These are phyloP conservation scores for Morone chrysops DNA, from an alignment of 2,113 vertebrate genomes.

Conservation along the genomic window DNA sequence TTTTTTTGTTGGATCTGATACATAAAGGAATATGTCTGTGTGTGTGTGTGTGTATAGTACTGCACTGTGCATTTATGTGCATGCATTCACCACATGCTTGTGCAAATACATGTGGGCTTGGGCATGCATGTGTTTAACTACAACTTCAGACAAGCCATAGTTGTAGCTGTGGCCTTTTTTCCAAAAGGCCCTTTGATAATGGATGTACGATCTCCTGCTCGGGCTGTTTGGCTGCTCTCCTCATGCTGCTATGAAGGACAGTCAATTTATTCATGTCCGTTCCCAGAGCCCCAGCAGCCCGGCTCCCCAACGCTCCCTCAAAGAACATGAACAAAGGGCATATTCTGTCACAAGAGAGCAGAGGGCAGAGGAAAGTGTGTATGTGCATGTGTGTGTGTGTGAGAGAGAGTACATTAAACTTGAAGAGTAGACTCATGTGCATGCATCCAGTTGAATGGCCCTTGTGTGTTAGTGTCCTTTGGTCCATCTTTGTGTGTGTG, in stretches of 20 bases:
- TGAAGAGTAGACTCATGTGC: slow-evolving; percentile 44
- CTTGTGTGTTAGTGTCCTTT: slow-evolving; percentile 36
- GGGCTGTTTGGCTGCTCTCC: slow-evolving; percentile 63
- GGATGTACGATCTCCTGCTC: slow-evolving; percentile 64
- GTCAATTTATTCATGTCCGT: slow-evolving; percentile 75
- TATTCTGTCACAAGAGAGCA: slow-evolving; percentile 68
- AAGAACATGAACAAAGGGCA: slow-evolving; percentile 74
- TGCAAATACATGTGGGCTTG: slow-evolving; percentile 35
- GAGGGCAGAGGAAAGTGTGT: not conserved
- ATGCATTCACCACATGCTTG: slow-evolving; percentile 16
- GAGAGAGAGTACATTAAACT: slow-evolving; percentile 49
- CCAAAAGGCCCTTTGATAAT: slow-evolving; percentile 70
- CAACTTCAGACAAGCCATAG: slow-evolving; percentile 31
- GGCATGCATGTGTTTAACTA: slow-evolving; percentile 24
- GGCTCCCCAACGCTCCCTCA: slow-evolving; percentile 54
- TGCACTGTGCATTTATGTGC: not conserved
- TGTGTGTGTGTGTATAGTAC: not conserved
- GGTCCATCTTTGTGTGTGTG: slow-evolving; percentile 7
- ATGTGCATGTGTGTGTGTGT: not conserved
- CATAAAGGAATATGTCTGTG: not conserved
- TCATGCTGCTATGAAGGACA: slow-evolving; percentile 69
- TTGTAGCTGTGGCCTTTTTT: slow-evolving; percentile 37
- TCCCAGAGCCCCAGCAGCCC: slow-evolving; percentile 63
- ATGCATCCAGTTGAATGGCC: slow-evolving; percentile 37
- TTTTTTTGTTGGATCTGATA: slow-evolving; percentile 19